A percentile compares a stretch with the other conserved stretches of the same genome.
phyloP scores from a whole-genome alignment of 2,888 invertebrate genomes.

The Meta bourneti region DNA sequence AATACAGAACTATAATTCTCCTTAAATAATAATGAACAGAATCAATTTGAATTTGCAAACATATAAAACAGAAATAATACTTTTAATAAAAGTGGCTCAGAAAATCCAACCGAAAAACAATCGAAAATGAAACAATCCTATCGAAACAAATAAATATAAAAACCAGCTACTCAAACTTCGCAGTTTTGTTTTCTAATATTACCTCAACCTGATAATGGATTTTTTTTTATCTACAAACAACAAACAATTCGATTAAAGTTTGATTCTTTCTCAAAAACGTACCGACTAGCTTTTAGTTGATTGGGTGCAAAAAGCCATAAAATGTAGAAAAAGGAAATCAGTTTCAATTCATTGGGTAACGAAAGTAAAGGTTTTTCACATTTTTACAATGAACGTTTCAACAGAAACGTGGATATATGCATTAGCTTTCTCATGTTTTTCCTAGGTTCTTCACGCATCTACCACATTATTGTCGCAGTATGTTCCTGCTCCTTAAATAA shows the following conservation, averaged over 20 bases:
- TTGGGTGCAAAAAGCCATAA: neutral
- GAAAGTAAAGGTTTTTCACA: neutral
- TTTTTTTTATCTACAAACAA: neutral
- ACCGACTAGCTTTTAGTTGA: neutral
- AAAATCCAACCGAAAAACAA: too few species aligned
- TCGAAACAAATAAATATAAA: neutral
- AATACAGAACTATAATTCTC: too few species aligned
- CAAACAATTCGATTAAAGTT: neutral
- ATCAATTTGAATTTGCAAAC: too few species aligned
- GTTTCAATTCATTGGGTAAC: neutral
- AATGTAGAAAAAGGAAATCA: neutral
- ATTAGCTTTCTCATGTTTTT: neutral
- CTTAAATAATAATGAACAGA: too few species aligned
- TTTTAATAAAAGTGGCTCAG: too few species aligned
- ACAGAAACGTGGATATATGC: neutral
- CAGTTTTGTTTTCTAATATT: neutral
- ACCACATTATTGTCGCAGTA: neutral
- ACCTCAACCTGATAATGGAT: neutral
- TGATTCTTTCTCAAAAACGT: neutral
- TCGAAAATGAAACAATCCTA: too few species aligned
- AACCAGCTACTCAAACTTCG: neutral
- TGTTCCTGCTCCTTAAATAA: neutral
- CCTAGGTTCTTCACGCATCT: neutral
- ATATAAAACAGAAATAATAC: too few species aligned
- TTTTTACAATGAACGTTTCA: neutral